Conservation (phyloP, 1,140 invertebrate species). For the Orchesella cincta region DNA sequence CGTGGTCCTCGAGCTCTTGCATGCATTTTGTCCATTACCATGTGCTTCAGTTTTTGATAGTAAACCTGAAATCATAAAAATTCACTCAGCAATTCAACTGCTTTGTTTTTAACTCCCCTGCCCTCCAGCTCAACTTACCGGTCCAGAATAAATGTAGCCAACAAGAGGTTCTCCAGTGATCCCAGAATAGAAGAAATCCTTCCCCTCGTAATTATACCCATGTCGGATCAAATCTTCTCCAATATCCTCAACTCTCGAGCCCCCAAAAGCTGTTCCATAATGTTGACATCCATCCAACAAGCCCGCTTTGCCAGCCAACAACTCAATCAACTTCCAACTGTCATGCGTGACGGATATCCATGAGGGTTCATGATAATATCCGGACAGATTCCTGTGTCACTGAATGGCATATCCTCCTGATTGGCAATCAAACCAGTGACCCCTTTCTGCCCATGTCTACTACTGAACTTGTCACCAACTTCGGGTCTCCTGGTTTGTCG, state of each 20-base stretch:
- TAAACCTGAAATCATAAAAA: slow-evolving; percentile 77
- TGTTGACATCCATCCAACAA: slow-evolving; percentile 90
- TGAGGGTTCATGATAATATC: slow-evolving; percentile 99
- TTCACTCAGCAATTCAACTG: slow-evolving; percentile 54
- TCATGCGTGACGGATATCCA: slow-evolving; percentile 99
- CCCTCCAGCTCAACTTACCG: too few species aligned
- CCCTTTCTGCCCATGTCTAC: slow-evolving; percentile 97
- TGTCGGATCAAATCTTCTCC: slow-evolving; percentile 79
- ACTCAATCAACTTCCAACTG: slow-evolving; percentile 97
- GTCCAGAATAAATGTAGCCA: slow-evolving; percentile 97
- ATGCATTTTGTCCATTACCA: slow-evolving; percentile 99
- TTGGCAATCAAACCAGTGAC: slow-evolving; percentile 91
- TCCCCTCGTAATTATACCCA: slow-evolving; percentile 97
- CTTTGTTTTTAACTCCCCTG: too few species aligned
- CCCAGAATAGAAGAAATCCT: slow-evolving; percentile 96
- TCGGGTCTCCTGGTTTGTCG: slow-evolving; percentile 92
- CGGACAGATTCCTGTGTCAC: slow-evolving; percentile 90
- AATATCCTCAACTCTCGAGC: slow-evolving; percentile 84
- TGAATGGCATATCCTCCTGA: slow-evolving; percentile 98
- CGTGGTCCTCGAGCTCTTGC: slow-evolving; percentile 90
- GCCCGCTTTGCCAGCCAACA: slow-evolving; percentile 93
- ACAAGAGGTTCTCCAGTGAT: slow-evolving; percentile 90
- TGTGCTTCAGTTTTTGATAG: slow-evolving; percentile 98
- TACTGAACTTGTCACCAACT: slow-evolving; percentile 99
- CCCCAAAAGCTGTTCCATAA: slow-evolving; percentile 95